phyloP scores from a whole-genome alignment of 2,113 vertebrate species.

The Hoplias malabaricus region DNA sequence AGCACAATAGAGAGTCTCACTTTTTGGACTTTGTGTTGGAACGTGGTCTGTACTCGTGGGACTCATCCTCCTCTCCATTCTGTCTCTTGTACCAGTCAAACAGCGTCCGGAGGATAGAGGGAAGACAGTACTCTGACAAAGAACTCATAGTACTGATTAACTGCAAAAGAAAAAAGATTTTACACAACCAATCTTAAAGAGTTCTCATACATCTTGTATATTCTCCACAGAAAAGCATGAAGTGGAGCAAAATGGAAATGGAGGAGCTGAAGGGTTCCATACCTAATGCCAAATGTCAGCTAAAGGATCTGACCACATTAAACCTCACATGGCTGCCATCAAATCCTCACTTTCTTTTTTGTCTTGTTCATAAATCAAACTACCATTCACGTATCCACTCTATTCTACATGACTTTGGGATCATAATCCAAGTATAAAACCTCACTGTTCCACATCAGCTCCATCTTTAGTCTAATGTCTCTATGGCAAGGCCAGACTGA shows the following conservation, averaged over 20 bases:
- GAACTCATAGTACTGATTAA: slow-evolving; percentile 97
- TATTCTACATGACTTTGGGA: neutral
- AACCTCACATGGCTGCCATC: too few species aligned
- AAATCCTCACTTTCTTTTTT: too few species aligned
- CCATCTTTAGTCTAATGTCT: neutral
- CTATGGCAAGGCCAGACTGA: neutral
- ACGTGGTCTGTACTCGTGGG: slow-evolving; percentile 93
- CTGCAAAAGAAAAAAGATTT: slow-evolving; percentile 67
- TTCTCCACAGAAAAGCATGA: too few species aligned
- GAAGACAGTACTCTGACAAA: slow-evolving; percentile 94
- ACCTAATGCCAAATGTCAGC: too few species aligned
- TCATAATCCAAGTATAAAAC: neutral
- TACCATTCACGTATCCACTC: neutral
- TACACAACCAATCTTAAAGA: too few species aligned
- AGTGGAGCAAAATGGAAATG: too few species aligned
- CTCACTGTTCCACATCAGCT: neutral
- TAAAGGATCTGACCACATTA: too few species aligned
- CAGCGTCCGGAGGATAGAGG: slow-evolving; percentile 92
- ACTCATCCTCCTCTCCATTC: slow-evolving; percentile 96
- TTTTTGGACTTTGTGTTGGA: slow-evolving; percentile 96
- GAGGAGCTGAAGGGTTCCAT: too few species aligned
- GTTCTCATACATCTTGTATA: too few species aligned
- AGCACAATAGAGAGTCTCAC: slow-evolving; percentile 62
- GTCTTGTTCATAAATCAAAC: too few species aligned
- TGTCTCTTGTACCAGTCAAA: slow-evolving; percentile 99